A percentile compares a stretch with the other conserved stretches of the same genome.
Conservation (phyloP, 2,113 vertebrate genomes). For the Rynchops niger region DNA sequence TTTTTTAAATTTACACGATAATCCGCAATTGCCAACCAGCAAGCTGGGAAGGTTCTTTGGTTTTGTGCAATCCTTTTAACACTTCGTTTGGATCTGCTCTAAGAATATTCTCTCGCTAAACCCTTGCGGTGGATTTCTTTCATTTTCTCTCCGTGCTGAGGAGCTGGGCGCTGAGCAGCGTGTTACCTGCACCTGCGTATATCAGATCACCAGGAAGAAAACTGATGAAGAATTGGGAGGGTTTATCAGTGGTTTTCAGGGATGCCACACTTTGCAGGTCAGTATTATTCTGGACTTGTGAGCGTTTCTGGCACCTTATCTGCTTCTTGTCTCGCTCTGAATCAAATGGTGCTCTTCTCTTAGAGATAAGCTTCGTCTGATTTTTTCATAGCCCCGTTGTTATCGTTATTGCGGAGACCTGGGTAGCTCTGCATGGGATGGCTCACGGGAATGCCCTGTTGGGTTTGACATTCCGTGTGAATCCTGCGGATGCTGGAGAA, state of each 20-base stretch:
- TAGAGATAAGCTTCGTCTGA: neutral
- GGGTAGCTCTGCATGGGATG: neutral
- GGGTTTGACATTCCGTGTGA: neutral
- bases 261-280: neutral
- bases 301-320: neutral
- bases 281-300: neutral
- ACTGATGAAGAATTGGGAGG: neutral
- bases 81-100: neutral
- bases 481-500: rapidly evolving
- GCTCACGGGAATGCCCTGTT: neutral
- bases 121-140: neutral
- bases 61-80: neutral
- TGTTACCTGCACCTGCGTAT: neutral
- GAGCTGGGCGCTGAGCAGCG: neutral
- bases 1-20: neutral
- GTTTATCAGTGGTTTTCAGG: neutral
- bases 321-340: neutral
- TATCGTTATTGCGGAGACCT: neutral
- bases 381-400: neutral
- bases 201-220: neutral
- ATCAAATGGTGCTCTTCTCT: neutral
- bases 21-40: neutral
- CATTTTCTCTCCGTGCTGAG: neutral
- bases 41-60: neutral
- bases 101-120: neutral